phyloP scores from a whole-genome alignment of 1,140 invertebrate species.

The Drosophila virilis region DNA sequence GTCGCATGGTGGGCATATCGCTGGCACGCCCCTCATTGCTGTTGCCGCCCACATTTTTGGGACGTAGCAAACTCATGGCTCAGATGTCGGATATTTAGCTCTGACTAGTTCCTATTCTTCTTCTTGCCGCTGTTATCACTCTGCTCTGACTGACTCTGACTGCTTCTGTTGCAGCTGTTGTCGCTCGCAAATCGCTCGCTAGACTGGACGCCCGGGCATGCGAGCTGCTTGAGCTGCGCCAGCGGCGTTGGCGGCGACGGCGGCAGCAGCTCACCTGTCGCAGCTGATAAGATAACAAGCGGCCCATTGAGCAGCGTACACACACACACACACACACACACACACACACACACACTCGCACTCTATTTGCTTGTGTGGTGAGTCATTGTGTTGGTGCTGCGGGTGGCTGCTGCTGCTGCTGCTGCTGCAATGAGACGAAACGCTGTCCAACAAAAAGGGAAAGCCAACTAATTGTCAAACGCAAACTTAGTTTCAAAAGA shows the following conservation, averaged over 20 bases:
- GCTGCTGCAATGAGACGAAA: constrained; percentile 25
- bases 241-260: neutral
- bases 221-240: constrained; percentile 1
- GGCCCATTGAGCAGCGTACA: constrained; percentile 12
- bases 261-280: constrained; percentile 21
- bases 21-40: constrained; percentile 22
- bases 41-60: constrained; percentile 36
- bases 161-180: constrained; percentile 12
- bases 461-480: constrained; percentile 27
- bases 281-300: constrained; percentile 40
- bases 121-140: too few species aligned
- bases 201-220: constrained; percentile 27
- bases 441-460: constrained; percentile 24
- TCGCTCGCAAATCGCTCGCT: constrained; percentile 17
- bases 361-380: constrained; percentile 3
- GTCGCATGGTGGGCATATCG: constrained; percentile 71
- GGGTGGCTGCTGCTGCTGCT: constrained; percentile 1
- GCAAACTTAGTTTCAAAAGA: neutral
- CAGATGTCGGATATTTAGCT: neutral
- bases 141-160: too few species aligned
- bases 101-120: too few species aligned
- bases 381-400: constrained; percentile 16
- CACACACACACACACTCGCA: neutral
- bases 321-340: neutral
- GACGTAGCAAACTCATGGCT: constrained; percentile 69